These are phyloP conservation scores for Limnephilus rhombicus DNA, from an alignment of 2,888 invertebrate species.

Conservation along the genomic window DNA sequence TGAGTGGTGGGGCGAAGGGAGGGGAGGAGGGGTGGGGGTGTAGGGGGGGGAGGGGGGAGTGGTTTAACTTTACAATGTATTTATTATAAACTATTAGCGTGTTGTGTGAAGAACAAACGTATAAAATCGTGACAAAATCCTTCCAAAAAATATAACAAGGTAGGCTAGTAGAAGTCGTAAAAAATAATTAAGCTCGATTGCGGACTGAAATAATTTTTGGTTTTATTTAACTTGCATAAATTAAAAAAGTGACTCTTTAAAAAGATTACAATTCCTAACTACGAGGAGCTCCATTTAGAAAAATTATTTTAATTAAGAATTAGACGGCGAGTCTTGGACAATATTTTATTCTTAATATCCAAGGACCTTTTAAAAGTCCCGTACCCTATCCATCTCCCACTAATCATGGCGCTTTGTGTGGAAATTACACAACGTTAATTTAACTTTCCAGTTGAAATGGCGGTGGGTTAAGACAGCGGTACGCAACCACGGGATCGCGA, in stretches of 20 bases:
- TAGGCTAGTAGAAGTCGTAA: too few relatives aligned
- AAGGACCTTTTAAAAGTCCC: neutral
- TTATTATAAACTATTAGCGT: too few relatives aligned
- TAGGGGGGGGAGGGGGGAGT: too few relatives aligned
- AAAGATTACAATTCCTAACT: neutral
- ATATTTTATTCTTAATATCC: neutral
- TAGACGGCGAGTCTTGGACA: neutral
- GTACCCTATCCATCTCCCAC: neutral
- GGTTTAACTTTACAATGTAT: too few relatives aligned
- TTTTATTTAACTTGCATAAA: neutral
- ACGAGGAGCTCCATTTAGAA: neutral
- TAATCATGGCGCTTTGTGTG: constrained; percentile 13
- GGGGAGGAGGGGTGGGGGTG: too few relatives aligned
- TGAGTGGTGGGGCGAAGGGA: too few relatives aligned
- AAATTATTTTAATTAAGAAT: constrained; percentile 36
- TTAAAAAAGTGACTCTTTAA: neutral
- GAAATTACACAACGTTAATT: constrained; percentile 22
- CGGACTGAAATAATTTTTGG: neutral
- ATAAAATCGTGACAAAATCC: too few relatives aligned
- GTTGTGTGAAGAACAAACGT: too few relatives aligned
- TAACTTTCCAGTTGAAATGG: neutral
- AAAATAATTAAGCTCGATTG: neutral
- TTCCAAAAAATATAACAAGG: too few relatives aligned
- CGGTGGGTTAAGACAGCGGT: neutral
- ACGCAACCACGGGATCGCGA: neutral